Conservation (phyloP, 2,113 vertebrate genomes). For the Gopherus evgoodei region DNA sequence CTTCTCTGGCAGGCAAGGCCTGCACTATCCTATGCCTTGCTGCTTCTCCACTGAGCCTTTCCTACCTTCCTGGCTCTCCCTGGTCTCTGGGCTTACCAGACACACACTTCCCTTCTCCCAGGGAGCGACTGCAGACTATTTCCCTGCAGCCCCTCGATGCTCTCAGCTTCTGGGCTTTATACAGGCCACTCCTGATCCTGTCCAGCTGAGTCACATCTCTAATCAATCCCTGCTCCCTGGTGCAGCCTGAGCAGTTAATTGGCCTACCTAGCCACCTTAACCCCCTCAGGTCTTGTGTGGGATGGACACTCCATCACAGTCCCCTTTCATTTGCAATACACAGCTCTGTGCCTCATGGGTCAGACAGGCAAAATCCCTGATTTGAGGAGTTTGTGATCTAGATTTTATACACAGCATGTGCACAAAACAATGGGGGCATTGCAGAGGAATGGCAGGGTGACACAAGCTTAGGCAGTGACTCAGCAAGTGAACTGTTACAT, state of each 20-base stretch:
- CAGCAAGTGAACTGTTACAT: background rate
- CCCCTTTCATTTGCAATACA: background rate
- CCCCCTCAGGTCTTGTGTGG: background rate
- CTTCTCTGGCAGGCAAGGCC: too few relatives aligned
- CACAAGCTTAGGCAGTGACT: background rate
- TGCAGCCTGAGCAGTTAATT: background rate
- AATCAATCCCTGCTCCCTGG: background rate
- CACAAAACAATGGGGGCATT: background rate
- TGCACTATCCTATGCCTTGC: background rate
- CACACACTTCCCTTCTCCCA: background rate
- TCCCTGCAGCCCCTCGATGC: background rate
- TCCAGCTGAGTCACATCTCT: background rate
- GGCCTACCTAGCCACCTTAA: background rate
- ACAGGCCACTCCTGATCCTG: background rate
- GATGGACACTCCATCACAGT: background rate
- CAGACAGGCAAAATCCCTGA: background rate
- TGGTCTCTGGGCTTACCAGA: background rate
- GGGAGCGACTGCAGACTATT: background rate
- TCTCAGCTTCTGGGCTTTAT: background rate
- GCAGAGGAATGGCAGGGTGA: background rate
- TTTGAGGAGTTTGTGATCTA: background rate
- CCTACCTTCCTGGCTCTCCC: too few relatives aligned
- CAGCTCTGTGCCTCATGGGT: background rate
- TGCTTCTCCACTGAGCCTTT: too few relatives aligned
- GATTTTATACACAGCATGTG: rapidly evolving